These are phyloP conservation scores for Poeciliopsis presidionis DNA, from an alignment of 2,797 vertebrate species.

Conservation along the genomic window DNA sequence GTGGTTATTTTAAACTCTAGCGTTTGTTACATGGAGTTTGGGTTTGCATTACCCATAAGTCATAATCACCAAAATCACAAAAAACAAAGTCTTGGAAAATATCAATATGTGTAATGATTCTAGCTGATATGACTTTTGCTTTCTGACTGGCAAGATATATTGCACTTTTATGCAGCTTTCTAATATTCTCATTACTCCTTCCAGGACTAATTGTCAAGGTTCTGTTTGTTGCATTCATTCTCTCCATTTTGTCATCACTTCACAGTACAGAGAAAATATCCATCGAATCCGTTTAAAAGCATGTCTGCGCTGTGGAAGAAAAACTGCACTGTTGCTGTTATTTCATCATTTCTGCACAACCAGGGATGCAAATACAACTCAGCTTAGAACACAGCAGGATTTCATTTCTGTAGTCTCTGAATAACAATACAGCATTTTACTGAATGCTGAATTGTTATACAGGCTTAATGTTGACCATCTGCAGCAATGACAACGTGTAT, in stretches of 20 bases:
- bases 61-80: too few relatives aligned
- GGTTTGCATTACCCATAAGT: too few relatives aligned
- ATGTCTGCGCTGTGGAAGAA: too few relatives aligned
- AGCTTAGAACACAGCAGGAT: neutral
- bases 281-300: neutral
- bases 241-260: neutral
- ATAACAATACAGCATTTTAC: neutral
- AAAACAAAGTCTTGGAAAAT: too few relatives aligned
- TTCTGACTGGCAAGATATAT: too few relatives aligned
- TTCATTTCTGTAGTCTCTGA: neutral
- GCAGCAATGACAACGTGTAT: neutral
- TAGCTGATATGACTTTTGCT: too few relatives aligned
- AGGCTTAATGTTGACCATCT: neutral
- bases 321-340: neutral
- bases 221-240: neutral
- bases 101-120: too few relatives aligned
- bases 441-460: neutral
- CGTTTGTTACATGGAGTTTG: neutral
- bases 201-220: neutral
- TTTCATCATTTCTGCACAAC: neutral
- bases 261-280: neutral
- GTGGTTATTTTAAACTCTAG: neutral
- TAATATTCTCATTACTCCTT: neutral
- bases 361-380: neutral
- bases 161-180: too few relatives aligned